phyloP scores from a whole-genome alignment of 2,113 vertebrate genomes.

The Coryphaenoides rupestris region DNA sequence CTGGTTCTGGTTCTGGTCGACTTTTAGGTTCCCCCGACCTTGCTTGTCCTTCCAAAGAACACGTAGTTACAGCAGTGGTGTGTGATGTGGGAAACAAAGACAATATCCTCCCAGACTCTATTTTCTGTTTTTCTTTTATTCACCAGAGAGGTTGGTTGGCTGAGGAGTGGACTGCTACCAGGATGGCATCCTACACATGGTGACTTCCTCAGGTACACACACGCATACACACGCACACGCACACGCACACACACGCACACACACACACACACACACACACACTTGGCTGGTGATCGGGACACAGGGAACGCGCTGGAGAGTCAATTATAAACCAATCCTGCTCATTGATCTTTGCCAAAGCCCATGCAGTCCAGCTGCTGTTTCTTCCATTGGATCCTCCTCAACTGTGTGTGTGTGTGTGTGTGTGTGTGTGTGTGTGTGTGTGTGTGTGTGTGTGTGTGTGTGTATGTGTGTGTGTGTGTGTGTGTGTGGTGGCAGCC shows the following conservation, averaged over 20 bases:
- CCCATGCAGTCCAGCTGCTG: too few species aligned
- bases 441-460: not conserved
- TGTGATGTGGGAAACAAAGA: too few species aligned
- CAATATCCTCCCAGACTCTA: too few species aligned
- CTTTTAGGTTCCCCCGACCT: too few species aligned
- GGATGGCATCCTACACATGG: slow-evolving; percentile 40
- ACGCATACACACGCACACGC: not conserved
- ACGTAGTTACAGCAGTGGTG: too few species aligned
- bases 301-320: not conserved
- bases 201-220: slow-evolving; percentile 48
- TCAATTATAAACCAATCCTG: slow-evolving; percentile 8
- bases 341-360: not conserved
- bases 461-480: slow-evolving; percentile 8
- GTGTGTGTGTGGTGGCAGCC: slow-evolving; percentile 7
- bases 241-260: not conserved
- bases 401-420: not conserved
- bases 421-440: not conserved
- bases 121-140: too few species aligned
- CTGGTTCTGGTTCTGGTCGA: too few species aligned
- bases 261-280: slow-evolving; percentile 4
- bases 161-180: not conserved
- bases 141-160: slow-evolving; percentile 3
- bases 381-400: too few species aligned
- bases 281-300: not conserved
- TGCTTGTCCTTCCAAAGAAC: too few species aligned